Base-by-base conservation (phyloP, 2,888 invertebrate genomes). In the Lasioglossum leucozonium region DNA sequence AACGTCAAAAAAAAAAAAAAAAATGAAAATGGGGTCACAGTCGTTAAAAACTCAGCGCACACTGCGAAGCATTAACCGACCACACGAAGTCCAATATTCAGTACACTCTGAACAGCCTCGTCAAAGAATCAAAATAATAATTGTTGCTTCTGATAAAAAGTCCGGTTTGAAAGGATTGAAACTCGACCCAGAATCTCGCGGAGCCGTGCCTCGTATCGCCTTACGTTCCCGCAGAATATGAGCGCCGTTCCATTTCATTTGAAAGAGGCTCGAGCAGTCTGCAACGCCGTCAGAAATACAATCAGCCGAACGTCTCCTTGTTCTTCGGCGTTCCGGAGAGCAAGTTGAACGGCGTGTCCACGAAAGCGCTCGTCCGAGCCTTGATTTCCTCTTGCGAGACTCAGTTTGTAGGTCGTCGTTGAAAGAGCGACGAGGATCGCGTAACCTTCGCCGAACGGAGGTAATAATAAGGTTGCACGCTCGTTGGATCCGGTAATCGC, bases 401-500 rank as follows among this genome's bases (percentile, higher is more conserved):
- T 78, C 84, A 2, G 34, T 79, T 85, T 82, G 67, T 85, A 77
- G 85, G 82, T 73, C 79, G 75, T 18, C 58, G 78, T 37, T 42
- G 72, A 73, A 77, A 86, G 81, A 84, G 72, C 74, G 78, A 74
- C 72, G 82, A 74, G 86, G 67, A 88, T 88, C 79, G 88, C 58
- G 80, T 79, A 86, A 79, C 84, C 88, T 88, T 88, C 88, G 84
- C 47, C 82, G 84, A 82, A 84, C 86, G 77, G 75, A 88, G 88
- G 81, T 87, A 88, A 88, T 88, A 81, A 83, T 87, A 88, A 83
- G 86, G 84, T 86, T 80, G 84, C 62, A 79, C 72, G 69, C 74
- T 47, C 78, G 78, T 78, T 58, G 82, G 80, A 84, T 86, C 84
- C 86, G 86, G 74, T 82, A 83, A 84, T 74, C 77, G 82, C 75